Evolutionary conservation across 2,113 vertebrate genomes (phyloP).

Genomic region (Tretioscincus oriximinensis): DNA sequence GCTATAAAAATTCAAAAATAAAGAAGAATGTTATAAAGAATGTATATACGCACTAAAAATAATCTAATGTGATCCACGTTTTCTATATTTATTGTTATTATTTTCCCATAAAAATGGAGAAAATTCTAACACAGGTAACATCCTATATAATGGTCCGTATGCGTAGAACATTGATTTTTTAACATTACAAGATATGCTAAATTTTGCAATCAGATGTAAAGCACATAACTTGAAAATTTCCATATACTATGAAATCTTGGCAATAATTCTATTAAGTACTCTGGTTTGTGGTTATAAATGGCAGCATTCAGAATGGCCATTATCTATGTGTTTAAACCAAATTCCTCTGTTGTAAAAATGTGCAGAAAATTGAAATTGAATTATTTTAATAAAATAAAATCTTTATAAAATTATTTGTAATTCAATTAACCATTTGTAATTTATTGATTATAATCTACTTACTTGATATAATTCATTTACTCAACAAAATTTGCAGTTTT

Average conservation of each 20-base stretch:
- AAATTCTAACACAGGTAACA: no score
- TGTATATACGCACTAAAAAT: no score
- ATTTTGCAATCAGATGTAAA: neutral
- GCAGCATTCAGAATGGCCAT: neutral
- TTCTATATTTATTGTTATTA: neutral
- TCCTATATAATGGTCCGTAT: no score
- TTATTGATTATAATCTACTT: conserved; percentile 50
- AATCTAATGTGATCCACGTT: neutral
- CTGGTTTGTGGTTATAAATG: neutral
- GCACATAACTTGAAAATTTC: neutral
- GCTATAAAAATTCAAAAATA: no score
- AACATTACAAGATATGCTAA: neutral
- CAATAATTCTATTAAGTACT: neutral
- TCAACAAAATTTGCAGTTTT: conserved; percentile 47
- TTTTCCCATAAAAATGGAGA: neutral
- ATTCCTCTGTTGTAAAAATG: neutral
- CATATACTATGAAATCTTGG: neutral
- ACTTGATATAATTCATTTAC: conserved; percentile 51
- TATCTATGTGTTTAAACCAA: neutral
- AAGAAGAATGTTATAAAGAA: no score
- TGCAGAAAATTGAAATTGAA: conserved; percentile 46
- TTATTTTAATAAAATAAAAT: conserved; percentile 43
- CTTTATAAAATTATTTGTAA: conserved; percentile 34
- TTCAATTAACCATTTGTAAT: conserved; percentile 47
- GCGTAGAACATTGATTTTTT: neutral